These are phyloP conservation scores for Austrofundulus limnaeus DNA, from an alignment of 2,113 vertebrate genomes.

Conservation along the genomic window DNA sequence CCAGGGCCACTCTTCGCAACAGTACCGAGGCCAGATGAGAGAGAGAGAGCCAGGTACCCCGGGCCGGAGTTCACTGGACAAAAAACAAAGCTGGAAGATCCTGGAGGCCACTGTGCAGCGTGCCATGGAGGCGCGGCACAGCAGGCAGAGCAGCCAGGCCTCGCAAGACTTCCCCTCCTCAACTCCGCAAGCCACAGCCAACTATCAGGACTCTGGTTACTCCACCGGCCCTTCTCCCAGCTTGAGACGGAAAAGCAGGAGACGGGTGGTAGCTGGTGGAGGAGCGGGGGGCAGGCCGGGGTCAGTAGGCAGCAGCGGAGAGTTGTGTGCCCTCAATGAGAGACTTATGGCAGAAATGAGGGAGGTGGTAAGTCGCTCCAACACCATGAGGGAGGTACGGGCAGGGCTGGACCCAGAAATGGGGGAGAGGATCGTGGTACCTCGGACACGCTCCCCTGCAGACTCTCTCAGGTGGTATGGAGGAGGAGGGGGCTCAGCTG, in stretches of 20 bases:
- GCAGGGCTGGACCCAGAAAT: slow-evolving; percentile 79
- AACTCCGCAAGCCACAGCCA: slow-evolving; percentile 69
- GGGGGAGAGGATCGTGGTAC: slow-evolving; percentile 65
- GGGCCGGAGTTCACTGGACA: slow-evolving; percentile 73
- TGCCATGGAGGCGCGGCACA: slow-evolving; percentile 85
- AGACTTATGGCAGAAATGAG: slow-evolving; percentile 89
- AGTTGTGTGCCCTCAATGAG: slow-evolving; percentile 85
- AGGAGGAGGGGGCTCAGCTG: slow-evolving; percentile 44
- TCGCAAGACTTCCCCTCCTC: slow-evolving; percentile 83
- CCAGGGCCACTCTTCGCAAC: slow-evolving; percentile 69
- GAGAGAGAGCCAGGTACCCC: slow-evolving; percentile 65
- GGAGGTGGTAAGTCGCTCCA: slow-evolving; percentile 85
- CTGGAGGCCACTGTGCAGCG: slow-evolving; percentile 85
- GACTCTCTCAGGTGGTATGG: slow-evolving; percentile 78
- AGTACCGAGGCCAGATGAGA: slow-evolving; percentile 71
- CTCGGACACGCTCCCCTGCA: slow-evolving; percentile 80
- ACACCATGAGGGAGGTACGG: slow-evolving; percentile 83
- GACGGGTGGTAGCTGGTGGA: slow-evolving; percentile 71
- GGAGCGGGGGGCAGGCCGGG: slow-evolving; percentile 80
- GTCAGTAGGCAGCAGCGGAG: slow-evolving; percentile 86
- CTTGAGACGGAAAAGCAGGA: slow-evolving; percentile 85
- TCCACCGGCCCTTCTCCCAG: slow-evolving; percentile 92
- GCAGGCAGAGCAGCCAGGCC: slow-evolving; percentile 83
- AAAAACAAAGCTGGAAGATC: slow-evolving; percentile 85
- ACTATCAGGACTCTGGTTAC: slow-evolving; percentile 92